Evolutionary conservation across 2,888 invertebrate genomes (phyloP).

Genomic region (Plusia festucae): DNA sequence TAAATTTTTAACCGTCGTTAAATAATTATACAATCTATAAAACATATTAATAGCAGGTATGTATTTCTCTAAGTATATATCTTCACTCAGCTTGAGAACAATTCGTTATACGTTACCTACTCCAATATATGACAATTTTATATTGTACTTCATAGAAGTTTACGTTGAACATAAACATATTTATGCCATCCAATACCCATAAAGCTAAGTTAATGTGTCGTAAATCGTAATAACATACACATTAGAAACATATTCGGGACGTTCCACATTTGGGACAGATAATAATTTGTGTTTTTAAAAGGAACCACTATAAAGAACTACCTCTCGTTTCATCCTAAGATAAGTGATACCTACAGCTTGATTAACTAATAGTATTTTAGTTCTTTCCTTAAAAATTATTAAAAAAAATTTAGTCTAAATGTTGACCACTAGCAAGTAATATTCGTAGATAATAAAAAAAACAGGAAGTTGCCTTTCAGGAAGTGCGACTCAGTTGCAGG

Average conservation of each 20-base stretch:
- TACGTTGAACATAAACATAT: constrained; percentile 47
- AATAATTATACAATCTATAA: no score
- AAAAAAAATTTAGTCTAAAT: not conserved
- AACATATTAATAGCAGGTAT: no score
- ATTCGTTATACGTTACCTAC: not conserved
- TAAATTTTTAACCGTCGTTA: no score
- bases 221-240: constrained; percentile 42
- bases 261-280: constrained; percentile 24
- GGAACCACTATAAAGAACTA: not conserved
- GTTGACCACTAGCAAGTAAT: not conserved
- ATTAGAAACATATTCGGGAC: constrained; percentile 33
- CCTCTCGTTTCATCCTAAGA: no score
- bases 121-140: constrained; percentile 16
- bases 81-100: not conserved
- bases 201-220: constrained; percentile 48
- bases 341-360: no score
- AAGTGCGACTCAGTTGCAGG: constrained; percentile 13
- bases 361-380: no score
- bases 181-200: constrained; percentile 36
- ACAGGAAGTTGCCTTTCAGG: constrained; percentile 16
- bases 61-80: no score
- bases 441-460: constrained; percentile 16
- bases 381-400: no score
- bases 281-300: constrained; percentile 25
- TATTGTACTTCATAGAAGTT: constrained; percentile 44